These are phyloP conservation scores for Arctocebus calabarensis DNA, from an alignment of 2,797 vertebrate species.

Conservation along the genomic window DNA sequence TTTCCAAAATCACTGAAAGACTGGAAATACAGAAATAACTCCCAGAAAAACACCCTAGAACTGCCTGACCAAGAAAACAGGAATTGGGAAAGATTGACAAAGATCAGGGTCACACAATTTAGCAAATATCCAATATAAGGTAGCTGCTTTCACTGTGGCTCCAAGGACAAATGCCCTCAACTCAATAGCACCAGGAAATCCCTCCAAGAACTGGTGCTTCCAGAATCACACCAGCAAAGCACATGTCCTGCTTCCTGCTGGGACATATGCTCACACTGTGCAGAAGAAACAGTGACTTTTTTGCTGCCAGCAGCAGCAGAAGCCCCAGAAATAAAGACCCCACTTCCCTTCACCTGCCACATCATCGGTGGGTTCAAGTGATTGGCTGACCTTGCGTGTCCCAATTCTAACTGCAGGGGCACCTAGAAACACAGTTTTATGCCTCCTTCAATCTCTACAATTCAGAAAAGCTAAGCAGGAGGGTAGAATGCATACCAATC, in stretches of 20 bases:
- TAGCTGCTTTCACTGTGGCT: background rate
- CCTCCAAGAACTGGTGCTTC: background rate
- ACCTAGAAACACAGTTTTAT: background rate
- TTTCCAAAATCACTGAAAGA: background rate
- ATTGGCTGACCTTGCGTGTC: rapidly evolving
- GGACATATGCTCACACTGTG: too few species aligned
- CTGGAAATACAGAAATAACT: background rate
- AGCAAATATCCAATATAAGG: background rate
- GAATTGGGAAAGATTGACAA: background rate
- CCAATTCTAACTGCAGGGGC: background rate
- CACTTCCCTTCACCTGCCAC: background rate
- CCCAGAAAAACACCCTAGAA: background rate
- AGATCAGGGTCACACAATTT: background rate
- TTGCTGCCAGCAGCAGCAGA: background rate
- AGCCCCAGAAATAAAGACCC: background rate
- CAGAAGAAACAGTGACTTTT: background rate
- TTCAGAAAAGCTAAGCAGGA: background rate
- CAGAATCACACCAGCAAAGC: background rate
- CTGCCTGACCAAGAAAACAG: background rate
- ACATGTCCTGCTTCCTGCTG: background rate
- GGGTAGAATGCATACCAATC: too few species aligned
- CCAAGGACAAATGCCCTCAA: background rate
- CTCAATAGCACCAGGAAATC: background rate
- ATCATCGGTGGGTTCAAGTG: background rate
- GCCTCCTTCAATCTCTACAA: background rate